Evolutionary conservation across 2,888 invertebrate species (phyloP), one percentile per base, ranked within the genome.

Genomic region (Timema cristinae): DNA sequence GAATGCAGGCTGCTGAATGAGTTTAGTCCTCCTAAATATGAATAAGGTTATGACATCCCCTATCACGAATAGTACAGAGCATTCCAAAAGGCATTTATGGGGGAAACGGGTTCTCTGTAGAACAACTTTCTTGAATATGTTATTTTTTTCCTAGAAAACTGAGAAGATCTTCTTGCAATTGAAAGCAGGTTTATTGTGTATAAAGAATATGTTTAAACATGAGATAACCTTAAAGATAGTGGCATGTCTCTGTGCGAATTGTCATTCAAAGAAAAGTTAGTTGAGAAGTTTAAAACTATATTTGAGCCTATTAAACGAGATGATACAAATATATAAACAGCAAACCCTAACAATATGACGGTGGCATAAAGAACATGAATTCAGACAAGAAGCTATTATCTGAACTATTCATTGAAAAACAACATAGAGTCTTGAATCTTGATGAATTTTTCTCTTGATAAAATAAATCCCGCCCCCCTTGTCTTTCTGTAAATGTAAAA

Each of bases 201-300:
- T 6, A 56, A 56, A 56, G 56, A 2, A 56, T n/a, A 16, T 13
- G 16, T 56, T 56, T n/a, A 6, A 15, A 13, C 56, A 56, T 6
- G n/a, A 56, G 16, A 56, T 6, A 56, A 2, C 56, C 7, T 56
- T 56, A 7, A 56, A 56, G 4, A 56, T 15, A 7, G 16, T 56
- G 56, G 7, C 56, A 56, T 56, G 56, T 7, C 56, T 56, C 15
- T 56, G 16, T 2, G 16, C 2, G 16, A 9, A 5, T 11, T 56
- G n/a, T 56, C 15, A 15, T 8, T 9, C 9, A 56, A 56, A 56
- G n/a, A 56, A 56, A 7, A 13, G 11, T 11, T 56, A 56, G 16
- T 56, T 56, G 56, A 56, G n/a, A 56, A 56, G 11, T 56, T 6
- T 15, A 56, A 56, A 56, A 56, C 56, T 56, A 6, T 56, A 56